A percentile compares a stretch with the other conserved stretches of the same genome.
Conservation (phyloP, 2,888 invertebrate genomes). For the Agrotis puta region DNA sequence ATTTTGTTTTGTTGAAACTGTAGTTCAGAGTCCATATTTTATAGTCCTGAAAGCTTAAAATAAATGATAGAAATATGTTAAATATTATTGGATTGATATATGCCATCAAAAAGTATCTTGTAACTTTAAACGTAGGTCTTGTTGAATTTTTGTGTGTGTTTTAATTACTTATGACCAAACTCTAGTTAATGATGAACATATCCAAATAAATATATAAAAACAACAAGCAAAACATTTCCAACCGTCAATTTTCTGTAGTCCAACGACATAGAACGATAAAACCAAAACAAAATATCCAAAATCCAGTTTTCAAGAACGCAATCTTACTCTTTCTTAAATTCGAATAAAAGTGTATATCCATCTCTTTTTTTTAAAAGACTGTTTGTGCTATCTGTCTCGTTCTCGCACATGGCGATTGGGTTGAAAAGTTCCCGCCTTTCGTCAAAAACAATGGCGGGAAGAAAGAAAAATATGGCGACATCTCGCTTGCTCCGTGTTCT, state of each 20-base stretch:
- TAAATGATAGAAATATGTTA: too few species aligned
- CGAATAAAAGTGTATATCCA: constrained; percentile 56
- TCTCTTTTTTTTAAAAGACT: too few species aligned
- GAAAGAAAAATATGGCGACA: constrained; percentile 52
- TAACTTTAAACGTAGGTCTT: too few species aligned
- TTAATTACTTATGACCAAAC: too few species aligned
- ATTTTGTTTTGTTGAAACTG: not conserved
- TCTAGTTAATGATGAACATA: too few species aligned
- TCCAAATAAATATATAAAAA: not conserved
- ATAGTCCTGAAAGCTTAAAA: too few species aligned
- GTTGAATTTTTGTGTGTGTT: too few species aligned
- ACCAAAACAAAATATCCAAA: constrained; percentile 32
- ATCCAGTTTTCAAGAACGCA: constrained; percentile 30
- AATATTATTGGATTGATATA: too few species aligned
- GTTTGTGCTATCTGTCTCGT: constrained; percentile 54
- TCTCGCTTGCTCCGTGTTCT: constrained; percentile 48
- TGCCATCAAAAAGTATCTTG: too few species aligned
- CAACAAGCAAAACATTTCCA: not conserved
- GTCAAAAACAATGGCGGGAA: constrained; percentile 75
- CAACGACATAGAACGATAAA: constrained; percentile 3
- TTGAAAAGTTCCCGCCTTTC: constrained; percentile 80
- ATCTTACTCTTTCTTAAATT: constrained; percentile 64
- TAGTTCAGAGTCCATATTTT: too few species aligned
- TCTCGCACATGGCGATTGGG: constrained; percentile 74
- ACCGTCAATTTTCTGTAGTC: constrained; percentile 7